Evolutionary conservation across 2,888 invertebrate species (phyloP), one percentile per base, ranked within the genome.

Genomic region (Microctonus brassicae): DNA sequence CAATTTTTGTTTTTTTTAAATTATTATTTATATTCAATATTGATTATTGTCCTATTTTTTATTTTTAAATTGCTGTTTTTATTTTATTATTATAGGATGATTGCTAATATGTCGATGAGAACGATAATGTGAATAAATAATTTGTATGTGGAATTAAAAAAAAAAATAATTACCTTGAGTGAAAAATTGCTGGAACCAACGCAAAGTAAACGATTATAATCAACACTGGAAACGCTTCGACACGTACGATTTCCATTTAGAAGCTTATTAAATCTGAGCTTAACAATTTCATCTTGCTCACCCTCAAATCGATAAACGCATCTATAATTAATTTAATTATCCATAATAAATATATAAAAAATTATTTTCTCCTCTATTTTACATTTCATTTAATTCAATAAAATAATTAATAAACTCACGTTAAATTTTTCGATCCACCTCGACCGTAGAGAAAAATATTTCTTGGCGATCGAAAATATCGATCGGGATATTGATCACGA

Each of bases 281-380:
- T 92, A 61, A 96, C 92, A 61, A 93, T 91, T 86, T 96, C 95
- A 61, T 95, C 95, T 65, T 93, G 92, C 81, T 94, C 93, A 0
- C 94, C 96, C 88, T 96, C 95, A 84, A 96, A 96, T 60, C 95
- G 93, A 87, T 96, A 96, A 58, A 94, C 91, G 88, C 97, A 97
- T 82, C 94, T 94, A 90, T 63, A 80, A 82, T 70, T 58, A 61
- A 34, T 61, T 39, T 57, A 11, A n/a, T 55, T 17, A 11, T 10
- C n/a, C 7, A 53, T 7, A 9, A 55, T 34, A 34, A 11, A 7
- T 42, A 63, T 42, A 39, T 47, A 39, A 17, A 52, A 22, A 60
- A n/a, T n/a, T n/a, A n/a, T n/a, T 20, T n/a, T 17, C 33, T 26
- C 24, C 6, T 6, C 1, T 39, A 36, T 39, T 26, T 26, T 17